These are phyloP conservation scores for Apotomis betuletana DNA, from an alignment of 2,888 invertebrate genomes.

Conservation along the genomic window DNA sequence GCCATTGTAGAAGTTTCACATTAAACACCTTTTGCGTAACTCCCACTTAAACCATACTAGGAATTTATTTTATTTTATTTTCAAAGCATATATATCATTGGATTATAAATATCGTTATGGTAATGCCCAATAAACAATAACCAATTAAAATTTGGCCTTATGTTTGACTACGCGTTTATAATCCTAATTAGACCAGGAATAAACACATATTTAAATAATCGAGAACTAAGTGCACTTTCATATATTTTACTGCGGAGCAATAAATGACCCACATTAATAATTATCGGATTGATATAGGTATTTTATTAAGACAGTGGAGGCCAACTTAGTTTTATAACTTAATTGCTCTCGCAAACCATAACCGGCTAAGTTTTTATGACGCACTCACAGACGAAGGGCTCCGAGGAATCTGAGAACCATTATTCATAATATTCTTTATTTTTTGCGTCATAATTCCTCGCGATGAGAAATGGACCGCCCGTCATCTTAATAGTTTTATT, in stretches of 20 bases:
- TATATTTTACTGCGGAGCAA: slow-evolving; percentile 63
- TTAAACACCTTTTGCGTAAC: too few relatives aligned
- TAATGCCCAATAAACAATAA: background rate
- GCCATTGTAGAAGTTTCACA: too few relatives aligned
- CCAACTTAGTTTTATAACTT: slow-evolving; percentile 78
- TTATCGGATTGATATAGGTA: slow-evolving; percentile 65
- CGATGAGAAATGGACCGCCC: slow-evolving; percentile 63
- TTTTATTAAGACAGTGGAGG: slow-evolving; percentile 75
- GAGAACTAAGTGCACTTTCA: slow-evolving; percentile 44
- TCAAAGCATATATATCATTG: too few relatives aligned
- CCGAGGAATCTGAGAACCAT: slow-evolving; percentile 60
- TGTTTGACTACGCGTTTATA: background rate
- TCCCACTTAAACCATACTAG: too few relatives aligned
- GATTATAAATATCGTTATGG: too few relatives aligned
- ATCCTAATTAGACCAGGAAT: slow-evolving; percentile 5
- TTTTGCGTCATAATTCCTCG: slow-evolving; percentile 70
- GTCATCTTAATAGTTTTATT: slow-evolving; percentile 57
- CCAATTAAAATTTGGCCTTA: background rate
- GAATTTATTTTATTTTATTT: too few relatives aligned
- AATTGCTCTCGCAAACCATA: slow-evolving; percentile 80
- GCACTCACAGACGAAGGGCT: slow-evolving; percentile 61
- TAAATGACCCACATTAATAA: slow-evolving; percentile 73
- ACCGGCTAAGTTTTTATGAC: slow-evolving; percentile 76
- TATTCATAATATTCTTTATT: slow-evolving; percentile 56
- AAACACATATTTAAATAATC: slow-evolving; percentile 20